Base-by-base conservation (phyloP, 2,797 vertebrate genomes). In the Ctenopoma multispine region DNA sequence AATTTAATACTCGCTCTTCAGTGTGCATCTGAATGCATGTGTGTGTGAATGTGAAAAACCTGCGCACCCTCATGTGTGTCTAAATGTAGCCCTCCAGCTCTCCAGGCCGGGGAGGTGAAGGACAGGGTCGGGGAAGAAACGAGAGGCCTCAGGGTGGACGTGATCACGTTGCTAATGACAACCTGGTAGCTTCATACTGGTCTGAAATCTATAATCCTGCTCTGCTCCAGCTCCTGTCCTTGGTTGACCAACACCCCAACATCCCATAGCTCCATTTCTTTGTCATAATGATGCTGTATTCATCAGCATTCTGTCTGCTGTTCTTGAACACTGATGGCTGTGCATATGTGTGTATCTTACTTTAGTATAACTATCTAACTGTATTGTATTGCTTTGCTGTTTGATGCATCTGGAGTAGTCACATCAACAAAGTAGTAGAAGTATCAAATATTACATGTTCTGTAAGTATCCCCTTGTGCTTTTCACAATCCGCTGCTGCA, bases 31-130 rank as follows among this genome's bases (percentile, higher is more conserved):
- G 20, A 40, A 2, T 13, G 29, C 58, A 20, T 31, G 54, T 53
- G 54, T 53, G 77, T 48, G 43, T 27, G 60, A 49, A 23, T 57
- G 65, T 38, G 59, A 46, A 34, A 66, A 58, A 59, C 29, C 41
- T 61, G 53, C 50, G 24, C 58, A 56, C 1, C 8, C 3, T 14
- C 21, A 34, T 75, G 61, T 75, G 72, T 75, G 73, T 86, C 5
- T 70, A 62, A 73, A 72, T 69, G 75, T 60, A 72, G 59, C 66
- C 79, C 20, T 57, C 63, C 59, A 79, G 86, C 56, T 73, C 65
- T 74, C 72, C 54, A 46, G 81, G 69, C 75, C 41, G 1, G 4
- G n/a, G 60, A 86, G 82, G 89, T 90, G 84, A 87, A 89, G 85
- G 88, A 87, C 78, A 13, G 68, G 81, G 82, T 83, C 63, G 29